phyloP scores from a whole-genome alignment of 2,113 vertebrate species.

The Colistium nudipinnis region DNA sequence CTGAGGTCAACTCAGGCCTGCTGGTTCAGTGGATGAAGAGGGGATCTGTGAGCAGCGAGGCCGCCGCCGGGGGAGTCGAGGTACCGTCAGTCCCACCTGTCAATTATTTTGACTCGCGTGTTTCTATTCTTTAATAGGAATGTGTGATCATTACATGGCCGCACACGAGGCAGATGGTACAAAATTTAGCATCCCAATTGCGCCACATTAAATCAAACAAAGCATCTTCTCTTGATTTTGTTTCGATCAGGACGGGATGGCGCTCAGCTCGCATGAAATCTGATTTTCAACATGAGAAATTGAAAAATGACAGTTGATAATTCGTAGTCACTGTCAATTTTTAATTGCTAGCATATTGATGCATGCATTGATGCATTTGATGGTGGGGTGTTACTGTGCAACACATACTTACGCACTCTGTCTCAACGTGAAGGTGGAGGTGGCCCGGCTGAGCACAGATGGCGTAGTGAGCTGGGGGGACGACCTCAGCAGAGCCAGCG shows the following conservation, averaged over 20 bases:
- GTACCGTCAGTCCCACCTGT: slow-evolving; percentile 30
- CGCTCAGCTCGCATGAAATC: neutral
- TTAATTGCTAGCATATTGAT: neutral
- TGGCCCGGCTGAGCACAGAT: slow-evolving; percentile 80
- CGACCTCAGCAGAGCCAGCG: slow-evolving; percentile 71
- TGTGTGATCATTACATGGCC: no score
- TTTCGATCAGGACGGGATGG: no score
- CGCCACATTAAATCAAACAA: no score
- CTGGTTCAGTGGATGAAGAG: slow-evolving; percentile 82
- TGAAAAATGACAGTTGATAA: neutral
- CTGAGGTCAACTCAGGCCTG: slow-evolving; percentile 69
- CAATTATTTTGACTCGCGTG: neutral
- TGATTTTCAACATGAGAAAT: neutral
- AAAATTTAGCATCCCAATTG: no score
- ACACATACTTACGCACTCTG: neutral
- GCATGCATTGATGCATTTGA: slow-evolving; percentile 6
- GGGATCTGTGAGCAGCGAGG: slow-evolving; percentile 53
- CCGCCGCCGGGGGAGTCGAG: slow-evolving; percentile 65
- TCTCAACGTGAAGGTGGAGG: slow-evolving; percentile 69
- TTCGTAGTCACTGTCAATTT: neutral
- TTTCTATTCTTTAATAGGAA: no score
- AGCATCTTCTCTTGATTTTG: no score
- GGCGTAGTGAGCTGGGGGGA: slow-evolving; percentile 85
- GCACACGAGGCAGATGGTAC: no score
- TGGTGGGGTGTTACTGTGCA: neutral